Evolutionary conservation across 2,797 vertebrate genomes (phyloP), one percentile per base, ranked within the genome.

Genomic region (Hoplostethus atlanticus): DNA sequence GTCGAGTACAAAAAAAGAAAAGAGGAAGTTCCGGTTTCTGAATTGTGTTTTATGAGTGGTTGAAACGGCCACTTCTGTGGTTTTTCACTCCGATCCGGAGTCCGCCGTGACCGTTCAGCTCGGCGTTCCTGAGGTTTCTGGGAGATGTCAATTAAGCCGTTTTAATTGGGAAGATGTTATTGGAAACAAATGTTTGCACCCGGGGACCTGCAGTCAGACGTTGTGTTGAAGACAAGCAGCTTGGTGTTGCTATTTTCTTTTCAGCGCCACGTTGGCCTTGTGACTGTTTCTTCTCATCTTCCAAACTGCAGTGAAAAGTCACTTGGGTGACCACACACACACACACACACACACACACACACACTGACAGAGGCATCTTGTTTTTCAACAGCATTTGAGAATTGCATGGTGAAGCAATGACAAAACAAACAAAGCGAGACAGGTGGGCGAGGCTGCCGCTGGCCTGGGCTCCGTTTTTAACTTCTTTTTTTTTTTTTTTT

Each of bases 31-130:
- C 91, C 88, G 80, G 89, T 93, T 92, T 92, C 87, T 83, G 87
- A 91, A 89, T 93, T 80, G 85, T 87, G 87, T 90, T 94, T 94
- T 92, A 93, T 84, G 90, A 89, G 91, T 53, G 87, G 87, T 92
- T 91, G 73, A 90, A 92, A 92, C 70, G 74, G 88, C 89, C 85
- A 89, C 89, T 92, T 91, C 79, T 92, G 90, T 73, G 88, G 86
- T 84, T 87, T 84, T 77, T 21, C 21, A 1, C 73, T 76, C 50
- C 34, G 6, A 34, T 73, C 70, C 71, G 58, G 51, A 21, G 79
- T 84, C 84, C 64, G 42, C 47, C 44, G 64, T 90, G 87, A 88
- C 86, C 80, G 71, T 87, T 88, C 80, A 30, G 6, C 79, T 86
- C 73, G 3, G 66, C 82, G 85, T 89, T 85, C 77, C 86, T 87